Conservation (phyloP, 1,140 invertebrate genomes). For the Augochlora pura region DNA sequence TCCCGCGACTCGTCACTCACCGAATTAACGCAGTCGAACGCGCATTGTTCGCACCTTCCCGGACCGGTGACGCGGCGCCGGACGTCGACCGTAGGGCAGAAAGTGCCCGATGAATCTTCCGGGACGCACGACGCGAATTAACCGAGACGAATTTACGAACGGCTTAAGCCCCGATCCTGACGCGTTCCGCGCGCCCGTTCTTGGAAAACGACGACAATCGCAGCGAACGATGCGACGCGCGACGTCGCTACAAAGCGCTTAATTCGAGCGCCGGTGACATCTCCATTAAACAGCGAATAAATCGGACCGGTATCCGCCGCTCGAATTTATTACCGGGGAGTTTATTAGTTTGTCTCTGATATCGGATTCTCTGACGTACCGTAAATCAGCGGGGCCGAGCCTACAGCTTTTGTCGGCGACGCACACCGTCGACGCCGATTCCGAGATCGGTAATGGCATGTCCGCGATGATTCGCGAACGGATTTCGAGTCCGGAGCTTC, state of each 20-base stretch:
- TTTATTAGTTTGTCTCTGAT: constrained; percentile 29
- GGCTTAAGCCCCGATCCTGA: background rate
- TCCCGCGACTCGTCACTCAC: background rate
- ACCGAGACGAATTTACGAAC: background rate
- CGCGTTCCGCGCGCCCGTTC: background rate
- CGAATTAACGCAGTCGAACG: background rate
- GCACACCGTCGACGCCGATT: background rate
- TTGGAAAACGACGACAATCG: background rate
- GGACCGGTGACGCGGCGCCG: too few relatives aligned
- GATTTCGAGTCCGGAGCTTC: too few relatives aligned
- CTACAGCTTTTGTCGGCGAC: constrained; percentile 9
- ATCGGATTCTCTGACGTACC: background rate
- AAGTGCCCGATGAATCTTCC: background rate
- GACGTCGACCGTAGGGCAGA: background rate
- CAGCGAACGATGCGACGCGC: background rate
- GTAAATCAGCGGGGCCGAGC: background rate
- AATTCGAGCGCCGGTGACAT: background rate
- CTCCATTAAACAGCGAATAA: constrained; percentile 7
- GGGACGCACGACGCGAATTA: background rate
- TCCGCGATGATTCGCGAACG: too few relatives aligned
- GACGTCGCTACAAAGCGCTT: background rate
- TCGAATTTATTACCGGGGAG: constrained; percentile 11
- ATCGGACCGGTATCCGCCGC: background rate
- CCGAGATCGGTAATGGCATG: too few relatives aligned
- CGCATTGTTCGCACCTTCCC: too few relatives aligned